Conservation (phyloP, 53 echinoderm and acorn worm species). For the Actinopyga echinites region DNA sequence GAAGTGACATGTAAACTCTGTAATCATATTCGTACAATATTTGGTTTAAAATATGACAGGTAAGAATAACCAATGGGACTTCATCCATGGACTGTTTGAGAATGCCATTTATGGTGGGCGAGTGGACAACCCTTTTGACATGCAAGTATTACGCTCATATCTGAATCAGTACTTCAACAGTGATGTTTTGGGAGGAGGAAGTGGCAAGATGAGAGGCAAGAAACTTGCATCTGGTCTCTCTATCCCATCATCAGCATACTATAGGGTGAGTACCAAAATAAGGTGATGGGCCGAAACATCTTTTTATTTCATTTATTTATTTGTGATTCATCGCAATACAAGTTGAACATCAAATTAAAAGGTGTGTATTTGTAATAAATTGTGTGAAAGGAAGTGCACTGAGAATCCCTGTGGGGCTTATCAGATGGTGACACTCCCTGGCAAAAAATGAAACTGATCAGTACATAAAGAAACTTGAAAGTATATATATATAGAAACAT, state of each 20-base stretch:
- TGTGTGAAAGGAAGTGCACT: too few species aligned
- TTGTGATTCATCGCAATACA: too few species aligned
- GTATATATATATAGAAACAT: too few species aligned
- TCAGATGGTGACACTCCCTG: too few species aligned
- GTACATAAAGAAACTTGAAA: too few species aligned
- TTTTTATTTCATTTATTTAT: too few species aligned
- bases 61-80: slow-evolving; percentile 84
- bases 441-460: too few species aligned
- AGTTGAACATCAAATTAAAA: too few species aligned
- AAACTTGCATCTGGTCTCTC: slow-evolving; percentile 78
- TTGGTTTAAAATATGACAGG: slow-evolving; percentile 44
- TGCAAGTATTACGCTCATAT: slow-evolving; percentile 93
- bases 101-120: slow-evolving; percentile 98
- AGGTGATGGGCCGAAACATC: too few species aligned
- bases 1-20: too few species aligned
- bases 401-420: too few species aligned
- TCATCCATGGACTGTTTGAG: slow-evolving; percentile 96
- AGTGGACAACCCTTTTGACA: slow-evolving; percentile 97
- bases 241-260: slow-evolving; percentile 77
- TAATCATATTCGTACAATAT: not conserved
- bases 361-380: too few species aligned
- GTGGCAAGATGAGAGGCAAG: slow-evolving; percentile 68
- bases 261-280: slow-evolving; percentile 62
- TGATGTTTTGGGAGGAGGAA: slow-evolving; percentile 80
- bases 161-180: slow-evolving; percentile 94